phyloP scores from a whole-genome alignment of 2,888 invertebrate species.

The Pedicia rivosa region DNA sequence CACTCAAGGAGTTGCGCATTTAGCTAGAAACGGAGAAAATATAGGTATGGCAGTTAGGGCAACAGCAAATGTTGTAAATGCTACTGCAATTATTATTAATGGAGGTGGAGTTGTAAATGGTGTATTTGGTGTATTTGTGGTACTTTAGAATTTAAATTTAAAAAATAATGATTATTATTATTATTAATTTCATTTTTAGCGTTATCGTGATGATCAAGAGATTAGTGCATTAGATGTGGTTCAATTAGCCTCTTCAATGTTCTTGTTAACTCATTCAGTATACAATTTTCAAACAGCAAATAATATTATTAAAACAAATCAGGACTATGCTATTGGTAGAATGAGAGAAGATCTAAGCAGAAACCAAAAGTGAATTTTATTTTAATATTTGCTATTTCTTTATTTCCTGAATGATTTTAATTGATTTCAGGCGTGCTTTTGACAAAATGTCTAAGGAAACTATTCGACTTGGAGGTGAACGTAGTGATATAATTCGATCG shows the following conservation, averaged over 20 bases:
- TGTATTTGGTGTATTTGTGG: slow-evolving; percentile 20
- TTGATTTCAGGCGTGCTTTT: slow-evolving; percentile 19
- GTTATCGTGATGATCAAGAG: slow-evolving; percentile 19
- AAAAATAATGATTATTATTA: background rate
- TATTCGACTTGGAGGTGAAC: slow-evolving; percentile 17
- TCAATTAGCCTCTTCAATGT: slow-evolving; percentile 23
- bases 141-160: slow-evolving; percentile 17
- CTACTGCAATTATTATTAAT: slow-evolving; percentile 23
- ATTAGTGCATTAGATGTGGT: slow-evolving; percentile 18
- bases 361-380: slow-evolving; percentile 19
- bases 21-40: slow-evolving; percentile 17
- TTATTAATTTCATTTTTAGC: slow-evolving; percentile 14
- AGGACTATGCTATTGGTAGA: slow-evolving; percentile 14
- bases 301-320: slow-evolving; percentile 18
- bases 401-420: background rate
- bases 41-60: background rate
- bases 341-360: slow-evolving; percentile 21
- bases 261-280: slow-evolving; percentile 24
- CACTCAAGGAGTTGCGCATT: slow-evolving; percentile 16
- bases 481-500: slow-evolving; percentile 22
- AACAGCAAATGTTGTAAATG: slow-evolving; percentile 10
- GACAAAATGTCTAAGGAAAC: slow-evolving; percentile 23
- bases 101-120: slow-evolving; percentile 23
- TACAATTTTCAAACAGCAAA: slow-evolving; percentile 25
- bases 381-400: background rate